Evolutionary conservation across 2,888 invertebrate species (phyloP), one percentile per base, ranked within the genome.

Genomic region (Drosophila demipolita): DNA sequence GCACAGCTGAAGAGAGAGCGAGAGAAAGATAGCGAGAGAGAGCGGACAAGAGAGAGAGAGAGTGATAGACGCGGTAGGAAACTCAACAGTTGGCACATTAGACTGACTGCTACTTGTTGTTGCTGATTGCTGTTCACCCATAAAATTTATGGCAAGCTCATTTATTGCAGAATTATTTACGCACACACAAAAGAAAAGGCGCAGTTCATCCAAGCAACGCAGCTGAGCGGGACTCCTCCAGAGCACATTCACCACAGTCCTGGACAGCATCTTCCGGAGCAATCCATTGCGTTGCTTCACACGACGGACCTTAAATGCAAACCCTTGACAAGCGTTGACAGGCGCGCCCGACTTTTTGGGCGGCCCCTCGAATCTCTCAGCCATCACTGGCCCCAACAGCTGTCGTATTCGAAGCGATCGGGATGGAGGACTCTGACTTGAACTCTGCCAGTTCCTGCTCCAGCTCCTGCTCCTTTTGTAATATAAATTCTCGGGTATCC

Each of bases 401-500:
- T 8, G 4, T 45, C 45, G 15, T 45, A 23, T 7, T 45, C 45
- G 15, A 20, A 20, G 7, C 0, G n/a, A 53, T 67, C 45, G 45
- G 7, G 4, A 3, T n/a, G 45, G 26, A 26, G 26, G 29, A 29
- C 72, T 97, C 95, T 0, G 63, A 63, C 53, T 83, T 76, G 26
- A 86, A 80, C n/a, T 61, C 75, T 17, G 66, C 54, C 9, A 96
- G 93, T 91, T 96, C 95, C 68, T 93, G 93, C 93, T 96, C 93
- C 0, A 92, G 94, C 12, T 92, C 90, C 0, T 96, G 96, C 90
- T 29, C 29, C 98, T 98, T 29, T 29, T 29, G 29, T 29, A 29
- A 29, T 29, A 29, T 6, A 0, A 29, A 29, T 29, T 29, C 29
- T 29, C 29, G 29, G 29, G 5, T 29, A 29, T 29, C 6, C 6